Evolutionary conservation across 1,140 invertebrate genomes (phyloP).

Genomic region (Drosophila navojoa): DNA sequence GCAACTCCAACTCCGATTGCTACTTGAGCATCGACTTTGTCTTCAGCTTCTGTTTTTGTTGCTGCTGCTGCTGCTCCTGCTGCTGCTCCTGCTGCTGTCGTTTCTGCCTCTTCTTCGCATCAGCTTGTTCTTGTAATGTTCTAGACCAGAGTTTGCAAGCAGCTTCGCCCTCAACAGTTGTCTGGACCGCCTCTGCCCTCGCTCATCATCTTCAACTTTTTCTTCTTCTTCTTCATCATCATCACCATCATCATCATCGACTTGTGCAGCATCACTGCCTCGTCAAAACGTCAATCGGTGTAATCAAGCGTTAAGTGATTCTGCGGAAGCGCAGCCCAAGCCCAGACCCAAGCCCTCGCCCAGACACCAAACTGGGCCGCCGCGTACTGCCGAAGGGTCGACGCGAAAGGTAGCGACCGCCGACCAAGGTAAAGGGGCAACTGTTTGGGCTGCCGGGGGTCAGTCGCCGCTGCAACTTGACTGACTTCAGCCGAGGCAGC

Average conservation of each 20-base stretch:
- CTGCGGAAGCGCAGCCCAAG: conserved; percentile 70
- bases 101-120: background rate
- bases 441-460: background rate
- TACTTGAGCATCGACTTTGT: conserved; percentile 4
- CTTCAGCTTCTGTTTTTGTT: conserved; percentile 20
- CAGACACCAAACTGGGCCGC: conserved; percentile 14
- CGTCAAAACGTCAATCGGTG: conserved; percentile 83
- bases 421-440: background rate
- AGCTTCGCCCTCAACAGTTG: conserved; percentile 73
- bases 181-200: conserved; percentile 38
- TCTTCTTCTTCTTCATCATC: conserved; percentile 39
- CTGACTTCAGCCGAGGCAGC: conserved; percentile 34
- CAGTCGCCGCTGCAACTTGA: conserved; percentile 12
- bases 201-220: conserved; percentile 24
- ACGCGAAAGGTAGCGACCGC: background rate
- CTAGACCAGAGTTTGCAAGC: conserved; percentile 53
- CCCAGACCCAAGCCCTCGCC: background rate
- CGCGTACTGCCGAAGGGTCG: conserved; percentile 2
- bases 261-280: conserved; percentile 81
- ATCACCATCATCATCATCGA: conserved; percentile 66
- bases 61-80: background rate
- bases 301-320: conserved; percentile 83
- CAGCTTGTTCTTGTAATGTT: conserved; percentile 17
- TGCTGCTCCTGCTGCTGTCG: background rate
- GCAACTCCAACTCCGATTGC: background rate